phyloP scores from a whole-genome alignment of 2,797 vertebrate species.

The Clamator glandarius region DNA sequence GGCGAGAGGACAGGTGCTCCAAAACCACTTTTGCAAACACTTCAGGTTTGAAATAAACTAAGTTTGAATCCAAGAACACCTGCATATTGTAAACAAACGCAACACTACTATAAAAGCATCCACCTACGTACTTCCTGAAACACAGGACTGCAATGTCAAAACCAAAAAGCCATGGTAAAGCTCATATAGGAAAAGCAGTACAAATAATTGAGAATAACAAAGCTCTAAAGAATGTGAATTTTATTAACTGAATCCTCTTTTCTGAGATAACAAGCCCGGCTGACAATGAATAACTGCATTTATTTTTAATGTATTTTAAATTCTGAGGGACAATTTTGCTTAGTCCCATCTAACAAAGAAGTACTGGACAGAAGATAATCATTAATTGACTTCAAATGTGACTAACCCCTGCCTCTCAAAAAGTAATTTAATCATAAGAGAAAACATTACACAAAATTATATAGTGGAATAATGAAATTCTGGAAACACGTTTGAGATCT shows the following conservation, averaged over 20 bases:
- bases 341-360: background rate
- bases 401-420: background rate
- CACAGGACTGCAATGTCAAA: background rate
- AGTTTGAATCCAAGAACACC: background rate
- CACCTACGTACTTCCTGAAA: background rate
- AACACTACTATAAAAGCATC: background rate
- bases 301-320: background rate
- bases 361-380: background rate
- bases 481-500: background rate
- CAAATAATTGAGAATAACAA: background rate
- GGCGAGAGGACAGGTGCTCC: background rate
- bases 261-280: background rate
- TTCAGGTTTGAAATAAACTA: background rate
- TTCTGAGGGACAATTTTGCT: background rate
- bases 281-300: background rate
- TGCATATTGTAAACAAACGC: background rate
- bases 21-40: background rate
- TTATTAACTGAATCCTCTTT: background rate
- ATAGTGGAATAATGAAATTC: background rate
- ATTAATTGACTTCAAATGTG: background rate
- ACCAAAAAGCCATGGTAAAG: background rate
- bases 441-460: background rate
- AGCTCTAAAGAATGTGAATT: background rate
- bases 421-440: background rate
- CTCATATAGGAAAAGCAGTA: background rate